Evolutionary conservation across 2,113 vertebrate species (phyloP).

Genomic region (Entomyzon cyanotis): DNA sequence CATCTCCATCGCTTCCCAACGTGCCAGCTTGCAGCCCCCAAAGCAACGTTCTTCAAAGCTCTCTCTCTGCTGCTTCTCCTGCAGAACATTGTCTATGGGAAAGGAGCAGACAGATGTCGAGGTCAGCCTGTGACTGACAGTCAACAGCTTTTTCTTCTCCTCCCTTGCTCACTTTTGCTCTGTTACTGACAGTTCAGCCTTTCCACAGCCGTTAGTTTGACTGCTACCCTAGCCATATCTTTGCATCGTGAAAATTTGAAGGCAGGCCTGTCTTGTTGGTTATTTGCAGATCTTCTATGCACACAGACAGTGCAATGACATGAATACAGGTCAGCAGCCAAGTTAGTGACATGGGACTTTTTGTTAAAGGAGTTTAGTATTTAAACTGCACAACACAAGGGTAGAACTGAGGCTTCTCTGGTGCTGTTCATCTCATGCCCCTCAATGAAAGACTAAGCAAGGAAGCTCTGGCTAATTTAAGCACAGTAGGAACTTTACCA

Average conservation of each 20-base stretch:
- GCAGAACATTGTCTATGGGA: not conserved
- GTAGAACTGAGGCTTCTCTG: not conserved
- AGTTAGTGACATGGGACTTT: not conserved
- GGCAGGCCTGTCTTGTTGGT: not conserved
- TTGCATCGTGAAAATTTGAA: not conserved
- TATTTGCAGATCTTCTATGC: not conserved
- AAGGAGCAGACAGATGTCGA: not conserved
- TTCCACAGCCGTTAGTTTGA: not conserved
- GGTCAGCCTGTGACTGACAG: not conserved
- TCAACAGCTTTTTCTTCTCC: not conserved
- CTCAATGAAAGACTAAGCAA: not conserved
- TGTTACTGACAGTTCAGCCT: not conserved
- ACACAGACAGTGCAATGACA: not conserved
- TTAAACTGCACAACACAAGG: not conserved
- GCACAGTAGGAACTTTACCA: not conserved
- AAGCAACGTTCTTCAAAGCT: not conserved
- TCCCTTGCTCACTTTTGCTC: not conserved
- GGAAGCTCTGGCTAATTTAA: not conserved
- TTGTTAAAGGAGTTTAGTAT: not conserved
- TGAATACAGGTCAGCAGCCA: not conserved
- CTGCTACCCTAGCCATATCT: not conserved
- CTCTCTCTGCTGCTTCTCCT: not conserved
- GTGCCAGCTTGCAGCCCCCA: accelerated
- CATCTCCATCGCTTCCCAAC: not conserved
- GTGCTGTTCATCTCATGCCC: not conserved